These are phyloP conservation scores for Neoniphon sammara DNA, from an alignment of 2,797 vertebrate genomes.

Conservation along the genomic window DNA sequence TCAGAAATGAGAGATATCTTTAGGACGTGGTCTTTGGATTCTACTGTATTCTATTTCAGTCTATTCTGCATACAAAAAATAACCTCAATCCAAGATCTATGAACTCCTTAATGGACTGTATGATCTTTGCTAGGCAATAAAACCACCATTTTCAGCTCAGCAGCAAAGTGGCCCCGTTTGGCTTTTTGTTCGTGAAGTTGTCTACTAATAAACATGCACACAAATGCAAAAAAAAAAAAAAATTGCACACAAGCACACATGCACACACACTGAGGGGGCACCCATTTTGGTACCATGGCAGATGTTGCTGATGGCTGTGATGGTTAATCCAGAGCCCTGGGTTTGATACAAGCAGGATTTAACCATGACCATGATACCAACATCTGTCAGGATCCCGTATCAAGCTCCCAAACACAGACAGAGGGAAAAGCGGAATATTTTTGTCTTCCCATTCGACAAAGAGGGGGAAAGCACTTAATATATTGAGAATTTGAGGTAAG, in stretches of 20 bases:
- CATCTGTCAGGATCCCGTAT: slow-evolving; percentile 78
- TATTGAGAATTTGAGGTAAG: slow-evolving; percentile 74
- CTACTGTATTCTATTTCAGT: not conserved
- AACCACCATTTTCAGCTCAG: slow-evolving; percentile 18
- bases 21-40: not conserved
- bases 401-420: slow-evolving; percentile 56
- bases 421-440: slow-evolving; percentile 54
- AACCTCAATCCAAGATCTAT: slow-evolving; percentile 5
- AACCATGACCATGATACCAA: slow-evolving; percentile 78
- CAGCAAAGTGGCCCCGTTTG: slow-evolving; percentile 9
- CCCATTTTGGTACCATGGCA: slow-evolving; percentile 76
- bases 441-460: slow-evolving; percentile 4
- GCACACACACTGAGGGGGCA: slow-evolving; percentile 53
- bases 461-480: slow-evolving; percentile 28
- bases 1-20: not conserved
- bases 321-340: slow-evolving; percentile 83
- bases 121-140: slow-evolving; percentile 24
- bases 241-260: slow-evolving; percentile 6
- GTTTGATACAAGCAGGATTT: slow-evolving; percentile 83
- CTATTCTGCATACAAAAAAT: slow-evolving; percentile 12
- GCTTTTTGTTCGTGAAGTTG: slow-evolving; percentile 30
- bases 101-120: slow-evolving; percentile 34
- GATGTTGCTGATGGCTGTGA: slow-evolving; percentile 81
- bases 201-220: slow-evolving; percentile 5
- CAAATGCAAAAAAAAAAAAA: slow-evolving; percentile 12